Conservation (phyloP, 2,113 vertebrate genomes). For the Odontesthes bonariensis region DNA sequence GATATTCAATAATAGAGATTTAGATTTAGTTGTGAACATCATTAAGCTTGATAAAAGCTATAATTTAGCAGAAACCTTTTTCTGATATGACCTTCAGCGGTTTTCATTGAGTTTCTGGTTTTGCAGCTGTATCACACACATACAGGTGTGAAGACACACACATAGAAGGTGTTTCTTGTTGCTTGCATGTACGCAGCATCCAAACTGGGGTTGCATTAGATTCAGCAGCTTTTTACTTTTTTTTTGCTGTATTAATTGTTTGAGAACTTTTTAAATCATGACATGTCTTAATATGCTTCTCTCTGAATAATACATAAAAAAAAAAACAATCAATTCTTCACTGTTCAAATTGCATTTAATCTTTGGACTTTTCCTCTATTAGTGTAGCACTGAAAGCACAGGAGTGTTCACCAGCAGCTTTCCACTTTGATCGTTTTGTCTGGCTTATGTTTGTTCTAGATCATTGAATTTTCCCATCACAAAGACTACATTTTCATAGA, state of each 20-base stretch:
- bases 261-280: conserved; percentile 10
- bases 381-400: conserved; percentile 26
- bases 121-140: conserved; percentile 13
- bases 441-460: conserved; percentile 34
- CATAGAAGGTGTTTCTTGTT: not conserved
- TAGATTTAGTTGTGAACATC: not conserved
- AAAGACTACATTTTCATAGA: conserved; percentile 28
- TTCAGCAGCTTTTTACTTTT: not conserved
- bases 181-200: not conserved
- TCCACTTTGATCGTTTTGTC: conserved; percentile 30
- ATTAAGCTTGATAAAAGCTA: not conserved
- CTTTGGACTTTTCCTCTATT: not conserved
- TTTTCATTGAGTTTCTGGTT: not conserved
- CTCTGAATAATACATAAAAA: not conserved
- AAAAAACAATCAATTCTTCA: too few relatives aligned
- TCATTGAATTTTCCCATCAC: conserved; percentile 50
- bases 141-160: too few relatives aligned
- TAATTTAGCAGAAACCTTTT: too few relatives aligned
- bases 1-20: not conserved
- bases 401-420: conserved; percentile 60
- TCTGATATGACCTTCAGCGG: not conserved
- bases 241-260: conserved; percentile 14
- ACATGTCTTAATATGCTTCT: conserved; percentile 32
- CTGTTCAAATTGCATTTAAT: not conserved
- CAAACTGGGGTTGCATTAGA: not conserved